Evolutionary conservation across 1,140 invertebrate genomes (phyloP).

Genomic region (Propsilocerus akamusi): DNA sequence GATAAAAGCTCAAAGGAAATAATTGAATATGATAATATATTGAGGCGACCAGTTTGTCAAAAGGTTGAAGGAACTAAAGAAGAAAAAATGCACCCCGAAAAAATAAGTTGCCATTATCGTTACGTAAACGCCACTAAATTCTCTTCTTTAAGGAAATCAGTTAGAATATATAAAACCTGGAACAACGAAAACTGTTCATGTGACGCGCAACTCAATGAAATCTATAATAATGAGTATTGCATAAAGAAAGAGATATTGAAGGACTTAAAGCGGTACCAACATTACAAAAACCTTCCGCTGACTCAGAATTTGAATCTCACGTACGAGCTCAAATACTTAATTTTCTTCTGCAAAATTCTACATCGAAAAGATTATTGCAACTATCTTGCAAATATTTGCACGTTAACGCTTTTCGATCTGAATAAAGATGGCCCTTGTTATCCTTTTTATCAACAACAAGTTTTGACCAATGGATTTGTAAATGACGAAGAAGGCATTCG

Average conservation of each 20-base stretch:
- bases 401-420: slow-evolving; percentile 30
- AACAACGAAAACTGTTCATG: not conserved
- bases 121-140: not conserved
- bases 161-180: not conserved
- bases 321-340: slow-evolving; percentile 20
- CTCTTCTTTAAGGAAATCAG: not conserved
- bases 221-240: slow-evolving; percentile 14
- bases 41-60: slow-evolving; percentile 3
- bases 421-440: slow-evolving; percentile 30
- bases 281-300: slow-evolving; percentile 18
- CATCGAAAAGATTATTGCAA: slow-evolving; percentile 33
- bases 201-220: not conserved
- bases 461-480: slow-evolving; percentile 22
- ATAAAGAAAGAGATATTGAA: slow-evolving; percentile 16
- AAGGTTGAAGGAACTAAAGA: not conserved
- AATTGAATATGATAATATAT: slow-evolving; percentile 6
- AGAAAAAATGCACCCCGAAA: no score
- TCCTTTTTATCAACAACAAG: slow-evolving; percentile 26
- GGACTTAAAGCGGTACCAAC: slow-evolving; percentile 17
- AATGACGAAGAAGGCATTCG: slow-evolving; percentile 13
- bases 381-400: slow-evolving; percentile 48
- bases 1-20: slow-evolving; percentile 1
- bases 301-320: slow-evolving; percentile 12
- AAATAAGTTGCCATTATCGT: not conserved
- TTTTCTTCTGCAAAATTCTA: slow-evolving; percentile 19